Evolutionary conservation across 2,113 vertebrate species (phyloP).

Genomic region (Neodontobutis hainanensis): DNA sequence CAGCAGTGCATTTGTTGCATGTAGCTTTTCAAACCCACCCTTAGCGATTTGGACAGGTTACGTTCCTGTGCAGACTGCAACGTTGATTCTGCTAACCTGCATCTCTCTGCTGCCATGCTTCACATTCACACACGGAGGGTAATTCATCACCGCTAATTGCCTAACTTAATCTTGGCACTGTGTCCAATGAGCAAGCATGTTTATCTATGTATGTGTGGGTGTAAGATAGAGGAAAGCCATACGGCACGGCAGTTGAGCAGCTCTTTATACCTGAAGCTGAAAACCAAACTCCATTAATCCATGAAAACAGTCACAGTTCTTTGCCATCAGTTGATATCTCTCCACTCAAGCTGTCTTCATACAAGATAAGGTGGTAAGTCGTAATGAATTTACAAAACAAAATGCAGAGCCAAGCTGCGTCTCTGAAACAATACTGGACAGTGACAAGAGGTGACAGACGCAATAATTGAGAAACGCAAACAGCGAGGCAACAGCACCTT

Average conservation of each 20-base stretch:
- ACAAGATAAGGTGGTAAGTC: slow-evolving; percentile 2
- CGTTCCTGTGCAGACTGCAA: not conserved
- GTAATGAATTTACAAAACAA: slow-evolving; percentile 12
- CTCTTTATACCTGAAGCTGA: slow-evolving; percentile 32
- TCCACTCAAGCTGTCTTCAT: slow-evolving; percentile 6
- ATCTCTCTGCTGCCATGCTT: slow-evolving; percentile 23
- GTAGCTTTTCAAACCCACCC: slow-evolving; percentile 19
- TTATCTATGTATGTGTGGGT: slow-evolving; percentile 38
- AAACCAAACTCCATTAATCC: slow-evolving; percentile 41
- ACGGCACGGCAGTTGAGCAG: slow-evolving; percentile 27
- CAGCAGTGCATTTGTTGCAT: slow-evolving; percentile 10
- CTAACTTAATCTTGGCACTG: slow-evolving; percentile 53
- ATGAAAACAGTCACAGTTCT: slow-evolving; percentile 11
- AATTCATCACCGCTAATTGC: slow-evolving; percentile 63
- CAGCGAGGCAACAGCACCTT: slow-evolving; percentile 35
- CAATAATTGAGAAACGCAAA: slow-evolving; percentile 40
- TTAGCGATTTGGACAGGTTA: slow-evolving; percentile 9
- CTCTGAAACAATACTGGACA: slow-evolving; percentile 33
- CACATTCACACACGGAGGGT: slow-evolving; percentile 21
- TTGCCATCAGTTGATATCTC: slow-evolving; percentile 11
- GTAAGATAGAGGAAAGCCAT: slow-evolving; percentile 20
- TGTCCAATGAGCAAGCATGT: slow-evolving; percentile 51
- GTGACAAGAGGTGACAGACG: slow-evolving; percentile 45
- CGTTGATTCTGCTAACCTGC: slow-evolving; percentile 7
- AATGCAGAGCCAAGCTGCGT: slow-evolving; percentile 2